Evolutionary conservation across 2,797 vertebrate genomes (phyloP).

Genomic region (Pachyuromys duprasi): DNA sequence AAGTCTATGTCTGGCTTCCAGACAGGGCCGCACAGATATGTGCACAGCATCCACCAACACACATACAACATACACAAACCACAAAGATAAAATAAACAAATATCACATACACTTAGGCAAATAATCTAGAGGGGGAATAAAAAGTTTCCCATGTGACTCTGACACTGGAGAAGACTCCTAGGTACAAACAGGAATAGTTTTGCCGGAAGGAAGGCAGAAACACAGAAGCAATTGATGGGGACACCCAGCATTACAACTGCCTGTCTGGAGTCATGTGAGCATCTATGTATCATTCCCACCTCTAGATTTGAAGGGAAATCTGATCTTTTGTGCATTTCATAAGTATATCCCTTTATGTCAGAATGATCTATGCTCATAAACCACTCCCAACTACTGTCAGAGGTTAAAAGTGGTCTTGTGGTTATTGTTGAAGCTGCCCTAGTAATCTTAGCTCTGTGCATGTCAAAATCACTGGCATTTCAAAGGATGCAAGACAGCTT

Average conservation of each 20-base stretch:
- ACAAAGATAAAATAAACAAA: background rate
- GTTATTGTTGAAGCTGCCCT: constrained; percentile 8
- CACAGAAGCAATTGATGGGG: background rate
- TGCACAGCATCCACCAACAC: too few relatives aligned
- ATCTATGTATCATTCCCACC: background rate
- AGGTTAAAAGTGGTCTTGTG: background rate
- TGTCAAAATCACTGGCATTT: constrained; percentile 23
- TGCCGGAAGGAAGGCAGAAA: background rate
- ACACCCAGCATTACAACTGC: background rate
- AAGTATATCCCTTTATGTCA: background rate
- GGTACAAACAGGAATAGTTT: background rate
- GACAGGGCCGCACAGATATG: background rate
- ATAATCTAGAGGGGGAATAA: background rate
- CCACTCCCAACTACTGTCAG: background rate
- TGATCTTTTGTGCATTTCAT: background rate
- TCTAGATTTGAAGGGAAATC: background rate
- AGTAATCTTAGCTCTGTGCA: background rate
- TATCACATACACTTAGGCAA: background rate
- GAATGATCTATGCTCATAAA: accelerated
- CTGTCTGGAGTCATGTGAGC: background rate
- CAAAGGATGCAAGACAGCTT: background rate
- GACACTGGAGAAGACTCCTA: background rate
- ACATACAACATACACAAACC: too few relatives aligned
- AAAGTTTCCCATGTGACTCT: background rate
- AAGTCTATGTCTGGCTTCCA: background rate